Base-by-base conservation (phyloP, 2,797 vertebrate species). In the Cossypha niveicapilla region DNA sequence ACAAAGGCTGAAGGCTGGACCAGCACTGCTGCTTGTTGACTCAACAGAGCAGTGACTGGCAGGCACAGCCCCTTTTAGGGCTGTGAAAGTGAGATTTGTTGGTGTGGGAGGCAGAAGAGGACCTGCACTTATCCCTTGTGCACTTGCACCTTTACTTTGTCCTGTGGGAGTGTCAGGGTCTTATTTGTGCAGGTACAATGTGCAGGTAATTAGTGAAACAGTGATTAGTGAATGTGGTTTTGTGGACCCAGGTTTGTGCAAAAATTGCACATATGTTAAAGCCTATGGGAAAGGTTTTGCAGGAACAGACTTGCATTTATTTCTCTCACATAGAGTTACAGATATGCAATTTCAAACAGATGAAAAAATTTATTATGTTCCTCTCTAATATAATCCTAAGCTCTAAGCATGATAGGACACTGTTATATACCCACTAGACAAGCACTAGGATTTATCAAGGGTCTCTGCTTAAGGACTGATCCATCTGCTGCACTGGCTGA, bases 231-330 rank as follows among this genome's bases (percentile, higher is more conserved):
- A 83, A 71, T 0, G 1, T 32, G 54, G 48, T 60, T 68, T 32
- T 81, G 60, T 5, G 19, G 66, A 62, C 5, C 3, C 22, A 30
- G 47, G 19, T 70, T 90, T 72, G 23, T 86, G 54, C 27, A 91
- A 91, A 91, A 68, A 32, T 11, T 44, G 23, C 35, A 58, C 27
- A 6, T 4, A 0, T 30, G 15, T 79, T 71, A 51, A 90, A 83
- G 50, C 25, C 30, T 51, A 1, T 5, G 19, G n/a, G 32, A 76
- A 89, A 65, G 34, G 19, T 25, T 90, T 81, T 84, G 58, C 82
- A 81, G 79, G 32, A 81, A 32, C 30, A 68, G n/a, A 62, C 68
- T 80, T 77, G 68, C 21, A 30, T 57, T 93, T 86, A 83, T 67
- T 74, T 50, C 4, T 4, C 30, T 63, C 72, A 54, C 17, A n/a